phyloP scores from a whole-genome alignment of 2,888 invertebrate genomes.

The Drosophila mulleri region DNA sequence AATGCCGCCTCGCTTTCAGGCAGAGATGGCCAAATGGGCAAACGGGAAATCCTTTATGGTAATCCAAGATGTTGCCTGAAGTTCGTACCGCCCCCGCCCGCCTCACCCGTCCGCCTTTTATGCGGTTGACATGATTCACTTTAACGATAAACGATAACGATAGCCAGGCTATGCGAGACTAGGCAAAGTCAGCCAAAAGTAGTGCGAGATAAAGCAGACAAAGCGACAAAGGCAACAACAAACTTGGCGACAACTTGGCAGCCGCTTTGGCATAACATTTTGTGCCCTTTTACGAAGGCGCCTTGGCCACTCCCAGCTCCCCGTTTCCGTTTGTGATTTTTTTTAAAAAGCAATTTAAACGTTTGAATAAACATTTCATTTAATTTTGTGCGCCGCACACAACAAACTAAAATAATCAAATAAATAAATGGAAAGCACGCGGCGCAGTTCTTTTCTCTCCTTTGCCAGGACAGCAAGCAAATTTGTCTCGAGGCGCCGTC shows the following conservation, averaged over 20 bases:
- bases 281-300: conserved; percentile 13
- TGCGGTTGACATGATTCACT: conserved; percentile 83
- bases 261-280: conserved; percentile 64
- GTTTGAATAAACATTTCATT: conserved; percentile 81
- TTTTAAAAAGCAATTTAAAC: conserved; percentile 72
- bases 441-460: conserved; percentile 21
- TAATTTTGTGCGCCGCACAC: conserved; percentile 60
- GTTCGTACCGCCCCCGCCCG: not conserved
- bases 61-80: conserved; percentile 72
- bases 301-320: not conserved
- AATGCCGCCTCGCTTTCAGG: conserved; percentile 61
- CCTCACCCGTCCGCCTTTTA: conserved; percentile 38
- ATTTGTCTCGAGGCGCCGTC: conserved; percentile 69
- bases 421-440: conserved; percentile 60
- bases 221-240: conserved; percentile 41
- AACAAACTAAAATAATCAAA: conserved; percentile 70
- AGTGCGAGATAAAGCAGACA: conserved; percentile 48
- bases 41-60: conserved; percentile 72
- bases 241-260: conserved; percentile 73
- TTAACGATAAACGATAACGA: conserved; percentile 82
- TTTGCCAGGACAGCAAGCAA: conserved; percentile 46
- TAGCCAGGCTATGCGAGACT: conserved; percentile 5
- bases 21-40: conserved; percentile 31
- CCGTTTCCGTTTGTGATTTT: conserved; percentile 7
- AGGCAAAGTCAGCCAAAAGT: conserved; percentile 53